Evolutionary conservation across 2,888 invertebrate genomes (phyloP), one percentile per base, ranked within the genome.

Genomic region (Orchestes rusci): DNA sequence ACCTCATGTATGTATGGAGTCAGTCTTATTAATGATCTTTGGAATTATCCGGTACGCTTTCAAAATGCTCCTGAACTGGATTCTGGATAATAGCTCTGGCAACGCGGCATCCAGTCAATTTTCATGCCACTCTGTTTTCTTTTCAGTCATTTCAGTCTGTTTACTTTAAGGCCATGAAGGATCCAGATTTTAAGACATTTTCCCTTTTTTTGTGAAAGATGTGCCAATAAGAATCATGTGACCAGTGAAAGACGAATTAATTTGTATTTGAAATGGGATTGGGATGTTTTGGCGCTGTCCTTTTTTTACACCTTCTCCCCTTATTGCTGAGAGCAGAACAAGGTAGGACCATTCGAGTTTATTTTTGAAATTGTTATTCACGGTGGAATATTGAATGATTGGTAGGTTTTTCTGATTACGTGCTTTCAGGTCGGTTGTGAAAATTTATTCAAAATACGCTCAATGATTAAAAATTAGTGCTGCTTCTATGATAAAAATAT

Each of bases 121-220:
- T 48, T 44, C 44, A 48, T 41, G 41, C 36, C 38, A 10, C 20
- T 44, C 38, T 49, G 42, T 49, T 49, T 49, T 49, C 43, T 45
- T 49, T 45, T 49, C 42, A 42, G 49, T 45, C 49, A 38, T 44
- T 48, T 39, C 39, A 13, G 34, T 16, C 39, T 39, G 36, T 49
- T 49, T 42, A 43, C 43, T 18, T 34, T 34, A 39, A 41, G 43
- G 37, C 48, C 41, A 48, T 44, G 48, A 48, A 48, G 44, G 44
- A 41, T 41, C 31, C 4, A 16, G 28, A 23, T 46, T 38, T 42
- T 44, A 38, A 35, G 30, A 32, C 39, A 44, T 41, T 40, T 45
- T 27, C 34, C 39, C 27, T 29, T 44, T 38, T 48, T 41, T 41
- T 31, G 35, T n/a, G 37, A 39, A 49, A 41, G 31, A 42, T 42